A percentile compares a stretch with the other conserved stretches of the same genome.
Evolutionary conservation across 1,140 invertebrate genomes (phyloP).

Genomic region (Heliconius nattereri): DNA sequence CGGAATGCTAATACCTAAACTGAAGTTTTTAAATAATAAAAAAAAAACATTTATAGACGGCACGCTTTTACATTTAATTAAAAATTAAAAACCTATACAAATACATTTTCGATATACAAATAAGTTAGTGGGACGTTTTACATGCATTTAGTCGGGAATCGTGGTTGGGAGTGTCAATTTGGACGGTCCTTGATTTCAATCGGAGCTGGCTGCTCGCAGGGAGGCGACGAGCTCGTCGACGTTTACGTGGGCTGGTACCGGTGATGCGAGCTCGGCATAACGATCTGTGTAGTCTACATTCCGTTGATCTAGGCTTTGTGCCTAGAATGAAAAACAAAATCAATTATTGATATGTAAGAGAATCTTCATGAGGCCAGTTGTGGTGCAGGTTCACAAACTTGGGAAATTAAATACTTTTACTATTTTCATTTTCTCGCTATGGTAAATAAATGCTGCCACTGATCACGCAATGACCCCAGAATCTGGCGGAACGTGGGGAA

Average conservation of each 20-base stretch:
- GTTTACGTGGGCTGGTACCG: constrained; percentile 54
- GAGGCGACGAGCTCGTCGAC: constrained; percentile 52
- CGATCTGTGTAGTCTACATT: constrained; percentile 52
- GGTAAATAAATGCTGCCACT: too few species aligned
- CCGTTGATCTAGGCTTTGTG: constrained; percentile 32
- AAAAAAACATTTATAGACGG: constrained; percentile 18
- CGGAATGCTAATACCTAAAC: too few species aligned
- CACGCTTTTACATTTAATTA: constrained; percentile 58
- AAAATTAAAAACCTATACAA: constrained; percentile 35
- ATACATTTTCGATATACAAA: constrained; percentile 28
- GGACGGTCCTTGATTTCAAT: not conserved
- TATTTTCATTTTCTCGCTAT: too few species aligned
- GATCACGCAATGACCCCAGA: too few species aligned
- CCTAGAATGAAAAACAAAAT: constrained; percentile 38
- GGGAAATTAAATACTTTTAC: too few species aligned
- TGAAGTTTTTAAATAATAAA: not conserved
- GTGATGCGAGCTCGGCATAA: constrained; percentile 62
- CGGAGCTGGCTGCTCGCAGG: constrained; percentile 50
- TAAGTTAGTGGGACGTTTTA: not conserved
- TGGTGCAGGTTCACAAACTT: too few species aligned
- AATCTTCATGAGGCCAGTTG: too few species aligned
- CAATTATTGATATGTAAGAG: too few species aligned
- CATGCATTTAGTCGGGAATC: not conserved
- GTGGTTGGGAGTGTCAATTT: not conserved
- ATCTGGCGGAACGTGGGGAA: too few species aligned